phyloP scores from a whole-genome alignment of 2,113 vertebrate species.

The Panurus biarmicus region DNA sequence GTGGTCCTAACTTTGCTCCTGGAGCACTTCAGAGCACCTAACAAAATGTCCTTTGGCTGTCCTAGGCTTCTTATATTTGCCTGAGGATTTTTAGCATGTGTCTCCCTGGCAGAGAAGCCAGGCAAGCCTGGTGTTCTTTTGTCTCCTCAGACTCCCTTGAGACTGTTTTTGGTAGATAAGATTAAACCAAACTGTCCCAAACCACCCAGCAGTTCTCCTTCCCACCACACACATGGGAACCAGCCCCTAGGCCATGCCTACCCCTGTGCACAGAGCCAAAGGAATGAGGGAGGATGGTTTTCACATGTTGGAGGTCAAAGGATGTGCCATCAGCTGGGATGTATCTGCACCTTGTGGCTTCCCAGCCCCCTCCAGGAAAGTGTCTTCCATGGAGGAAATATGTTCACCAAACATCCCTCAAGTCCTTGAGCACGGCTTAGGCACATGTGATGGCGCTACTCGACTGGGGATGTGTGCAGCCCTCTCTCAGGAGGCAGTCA shows the following conservation, averaged over 20 bases:
- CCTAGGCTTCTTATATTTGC: background rate
- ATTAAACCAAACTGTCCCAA: background rate
- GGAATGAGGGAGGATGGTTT: background rate
- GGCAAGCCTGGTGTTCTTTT: rapidly evolving
- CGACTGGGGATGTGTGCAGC: background rate
- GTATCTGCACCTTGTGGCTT: background rate
- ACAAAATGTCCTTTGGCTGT: rapidly evolving
- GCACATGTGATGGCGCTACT: background rate
- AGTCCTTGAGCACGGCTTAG: background rate
- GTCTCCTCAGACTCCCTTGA: background rate
- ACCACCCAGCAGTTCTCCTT: background rate
- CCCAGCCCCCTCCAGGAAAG: background rate
- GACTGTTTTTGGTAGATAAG: background rate
- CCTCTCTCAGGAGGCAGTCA: background rate
- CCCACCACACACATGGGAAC: rapidly evolving
- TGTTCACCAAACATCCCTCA: background rate
- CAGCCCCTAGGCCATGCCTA: background rate
- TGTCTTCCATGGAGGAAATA: background rate
- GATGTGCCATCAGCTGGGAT: rapidly evolving
- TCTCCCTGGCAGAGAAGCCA: background rate
- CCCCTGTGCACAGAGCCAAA: background rate
- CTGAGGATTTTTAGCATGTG: background rate
- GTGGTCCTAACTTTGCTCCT: background rate
- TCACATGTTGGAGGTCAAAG: background rate
- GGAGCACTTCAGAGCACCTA: background rate